A percentile compares a stretch with the other conserved stretches of the same genome.
phyloP scores from a whole-genome alignment of 2,113 vertebrate genomes.

The Paradoxurus hermaphroditus region DNA sequence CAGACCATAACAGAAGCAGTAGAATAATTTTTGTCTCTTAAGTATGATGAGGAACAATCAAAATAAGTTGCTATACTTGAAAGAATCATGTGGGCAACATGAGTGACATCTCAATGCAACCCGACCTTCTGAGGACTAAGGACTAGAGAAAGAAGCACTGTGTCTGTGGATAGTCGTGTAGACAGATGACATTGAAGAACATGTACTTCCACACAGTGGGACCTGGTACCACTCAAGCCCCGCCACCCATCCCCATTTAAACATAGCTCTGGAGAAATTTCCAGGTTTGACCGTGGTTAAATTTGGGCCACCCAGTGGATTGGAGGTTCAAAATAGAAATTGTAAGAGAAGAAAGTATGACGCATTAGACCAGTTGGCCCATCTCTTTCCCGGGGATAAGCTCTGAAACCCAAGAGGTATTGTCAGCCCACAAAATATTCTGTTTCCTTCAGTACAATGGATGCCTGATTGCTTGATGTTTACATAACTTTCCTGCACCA shows the following conservation, averaged over 20 bases:
- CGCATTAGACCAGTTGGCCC: background rate
- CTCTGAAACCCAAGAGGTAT: background rate
- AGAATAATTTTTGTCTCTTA: background rate
- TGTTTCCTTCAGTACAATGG: background rate
- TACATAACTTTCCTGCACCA: background rate
- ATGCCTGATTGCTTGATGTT: background rate
- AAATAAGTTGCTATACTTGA: background rate
- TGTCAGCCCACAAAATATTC: background rate
- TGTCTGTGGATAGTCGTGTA: background rate
- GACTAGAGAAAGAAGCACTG: background rate
- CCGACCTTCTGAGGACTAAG: background rate
- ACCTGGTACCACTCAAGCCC: background rate
- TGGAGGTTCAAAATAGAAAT: slow-evolving; percentile 27
- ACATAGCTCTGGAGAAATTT: background rate
- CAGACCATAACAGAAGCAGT: background rate
- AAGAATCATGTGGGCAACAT: background rate
- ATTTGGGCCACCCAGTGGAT: background rate
- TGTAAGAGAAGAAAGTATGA: slow-evolving; percentile 19
- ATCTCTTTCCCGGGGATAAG: background rate
- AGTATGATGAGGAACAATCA: background rate
- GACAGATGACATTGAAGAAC: background rate
- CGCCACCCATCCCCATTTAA: background rate
- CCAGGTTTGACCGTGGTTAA: background rate
- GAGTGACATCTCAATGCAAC: background rate
- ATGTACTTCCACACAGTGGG: background rate